Evolutionary conservation across 2,888 invertebrate species (phyloP).

Genomic region (Hydriomena furcata): DNA sequence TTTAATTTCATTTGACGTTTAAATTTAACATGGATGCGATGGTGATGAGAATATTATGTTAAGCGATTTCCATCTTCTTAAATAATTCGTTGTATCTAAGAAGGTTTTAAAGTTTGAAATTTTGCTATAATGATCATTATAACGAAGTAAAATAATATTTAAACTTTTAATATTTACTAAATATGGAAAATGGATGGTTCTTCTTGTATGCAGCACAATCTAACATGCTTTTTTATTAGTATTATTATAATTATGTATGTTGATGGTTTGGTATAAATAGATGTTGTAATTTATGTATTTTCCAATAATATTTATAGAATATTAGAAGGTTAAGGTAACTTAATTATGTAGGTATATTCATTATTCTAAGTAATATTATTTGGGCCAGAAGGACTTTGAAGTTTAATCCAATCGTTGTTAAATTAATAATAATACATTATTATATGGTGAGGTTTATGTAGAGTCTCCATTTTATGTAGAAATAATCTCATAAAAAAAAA

Average conservation of each 20-base stretch:
- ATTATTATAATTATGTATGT: constrained; percentile 30
- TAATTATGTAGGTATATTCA: constrained; percentile 10
- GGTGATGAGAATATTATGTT: neutral
- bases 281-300: constrained; percentile 41
- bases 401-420: constrained; percentile 23
- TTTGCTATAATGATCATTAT: constrained; percentile 3
- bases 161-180: too few species aligned
- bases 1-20: too few species aligned
- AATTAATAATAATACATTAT: constrained; percentile 32
- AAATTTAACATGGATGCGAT: neutral
- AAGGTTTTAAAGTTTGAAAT: neutral
- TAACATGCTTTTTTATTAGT: constrained; percentile 24
- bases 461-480: neutral
- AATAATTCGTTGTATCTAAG: neutral
- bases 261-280: constrained; percentile 56
- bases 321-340: constrained; percentile 13
- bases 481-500: too few species aligned
- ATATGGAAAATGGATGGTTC: neutral
- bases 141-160: too few species aligned
- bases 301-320: constrained; percentile 38
- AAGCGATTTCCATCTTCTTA: too few species aligned
- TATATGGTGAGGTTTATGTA: constrained; percentile 1
- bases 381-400: constrained; percentile 25
- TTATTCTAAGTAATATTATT: constrained; percentile 16
- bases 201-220: constrained; percentile 28